phyloP scores from a whole-genome alignment of 2,888 invertebrate genomes.

The Leucophenga montana region DNA sequence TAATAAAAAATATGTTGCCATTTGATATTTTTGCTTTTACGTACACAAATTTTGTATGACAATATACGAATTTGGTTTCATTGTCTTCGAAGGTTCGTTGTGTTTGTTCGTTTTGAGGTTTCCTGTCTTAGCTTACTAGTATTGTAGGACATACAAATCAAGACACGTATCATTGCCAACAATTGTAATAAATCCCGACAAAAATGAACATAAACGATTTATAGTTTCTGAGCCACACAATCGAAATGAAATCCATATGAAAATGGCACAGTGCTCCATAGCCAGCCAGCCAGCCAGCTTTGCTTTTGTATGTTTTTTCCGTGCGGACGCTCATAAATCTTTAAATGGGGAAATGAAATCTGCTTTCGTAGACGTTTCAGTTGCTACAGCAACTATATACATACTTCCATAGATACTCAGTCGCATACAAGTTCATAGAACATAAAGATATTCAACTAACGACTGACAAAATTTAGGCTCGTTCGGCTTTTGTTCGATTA shows the following conservation, averaged over 20 bases:
- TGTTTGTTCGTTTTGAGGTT: no score
- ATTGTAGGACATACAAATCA: background rate
- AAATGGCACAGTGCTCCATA: background rate
- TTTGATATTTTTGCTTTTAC: no score
- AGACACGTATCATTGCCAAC: slow-evolving; percentile 24
- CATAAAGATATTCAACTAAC: no score
- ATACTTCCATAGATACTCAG: no score
- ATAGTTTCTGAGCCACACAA: slow-evolving; percentile 11
- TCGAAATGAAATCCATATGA: background rate
- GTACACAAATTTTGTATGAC: no score
- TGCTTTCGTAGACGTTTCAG: slow-evolving; percentile 22
- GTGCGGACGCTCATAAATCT: slow-evolving; percentile 17
- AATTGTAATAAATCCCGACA: slow-evolving; percentile 33
- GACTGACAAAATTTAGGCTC: no score
- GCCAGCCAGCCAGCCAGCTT: background rate
- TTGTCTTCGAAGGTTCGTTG: no score
- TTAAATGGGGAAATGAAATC: slow-evolving; percentile 21
- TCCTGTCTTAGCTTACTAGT: no score
- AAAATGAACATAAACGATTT: slow-evolving; percentile 31
- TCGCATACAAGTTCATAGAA: no score
- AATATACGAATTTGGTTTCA: no score
- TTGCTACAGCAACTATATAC: background rate
- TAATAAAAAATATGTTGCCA: no score
- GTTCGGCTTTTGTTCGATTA: slow-evolving; percentile 5
- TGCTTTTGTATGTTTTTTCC: background rate